Base-by-base conservation (phyloP, 2,113 vertebrate species). In the Sapajus apella region DNA sequence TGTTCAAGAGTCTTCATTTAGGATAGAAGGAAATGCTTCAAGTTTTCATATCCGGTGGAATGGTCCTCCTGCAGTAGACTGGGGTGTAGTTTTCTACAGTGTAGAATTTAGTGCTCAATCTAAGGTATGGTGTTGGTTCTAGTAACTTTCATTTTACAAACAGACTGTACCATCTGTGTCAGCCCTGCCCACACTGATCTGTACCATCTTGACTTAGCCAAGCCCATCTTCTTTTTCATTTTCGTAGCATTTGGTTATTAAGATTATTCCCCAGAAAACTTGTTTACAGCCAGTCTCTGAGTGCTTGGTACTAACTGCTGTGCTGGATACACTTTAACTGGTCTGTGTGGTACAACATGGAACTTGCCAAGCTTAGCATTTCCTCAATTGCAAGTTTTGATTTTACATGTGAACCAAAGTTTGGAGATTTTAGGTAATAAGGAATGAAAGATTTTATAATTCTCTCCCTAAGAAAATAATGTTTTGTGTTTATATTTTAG, bases 21-120 rank as follows among this genome's bases (percentile, higher is more conserved):
- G 61, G 80, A 98, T 98, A 32, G 88, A 97, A 97, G 98, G 98
- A 93, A 98, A 98, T 97, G 97, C 96, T 94, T 98, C 98, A 18
- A 86, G 77, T 93, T 98, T 99, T 83, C 93, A 85, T 37, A 87
- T 99, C 32, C 77, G 96, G 72, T 99, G 99, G 99, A 97, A 97
- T 45, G 95, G 97, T 6, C 96, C 98, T 37, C 97, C 97, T 84
- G 87, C 86, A 2, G 98, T 98, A 92, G 98, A 99, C 35, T 99
- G 98, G 98, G 99, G 98, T 83, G 82, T 66, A 37, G 97, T 99
- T 91, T 98, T 99, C 85, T 99, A 99, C 97, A 99, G 98, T 12
- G 97, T 99, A 58, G 97, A 98, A 96, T 98, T 98, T 70, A 98
- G 97, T 35, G 45, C 58, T 92, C 96, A 96, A 68, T 95, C 98